Conservation (phyloP, 2,797 vertebrate species). For the Sandelia bainsii region DNA sequence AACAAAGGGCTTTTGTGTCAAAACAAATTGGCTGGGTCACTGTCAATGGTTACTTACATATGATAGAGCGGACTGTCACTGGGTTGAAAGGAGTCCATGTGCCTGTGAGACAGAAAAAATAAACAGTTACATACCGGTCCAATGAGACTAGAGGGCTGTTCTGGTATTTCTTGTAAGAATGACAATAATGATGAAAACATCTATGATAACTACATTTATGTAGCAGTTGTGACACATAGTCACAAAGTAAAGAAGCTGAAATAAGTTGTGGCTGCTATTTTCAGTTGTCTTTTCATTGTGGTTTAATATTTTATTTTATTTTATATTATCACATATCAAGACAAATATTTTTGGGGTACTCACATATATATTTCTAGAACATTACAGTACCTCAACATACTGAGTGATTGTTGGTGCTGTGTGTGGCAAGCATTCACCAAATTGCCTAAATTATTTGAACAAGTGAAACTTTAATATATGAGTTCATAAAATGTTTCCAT, state of each 20-base stretch:
- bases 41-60: conserved; percentile 87
- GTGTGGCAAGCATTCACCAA: too few species aligned
- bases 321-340: too few species aligned
- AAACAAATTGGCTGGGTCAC: background rate
- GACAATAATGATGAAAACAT: background rate
- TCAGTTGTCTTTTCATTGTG: background rate
- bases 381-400: too few species aligned
- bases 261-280: too few species aligned
- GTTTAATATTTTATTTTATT: too few species aligned
- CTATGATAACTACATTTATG: background rate
- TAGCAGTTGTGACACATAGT: background rate
- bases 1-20: conserved; percentile 30
- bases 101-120: conserved; percentile 81
- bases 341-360: background rate
- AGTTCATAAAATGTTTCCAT: too few species aligned
- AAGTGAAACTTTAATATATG: too few species aligned
- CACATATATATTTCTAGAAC: background rate
- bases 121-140: conserved; percentile 5
- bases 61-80: conserved; percentile 94
- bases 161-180: background rate
- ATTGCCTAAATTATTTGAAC: too few species aligned
- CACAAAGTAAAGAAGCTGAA: too few species aligned
- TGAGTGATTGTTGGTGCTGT: too few species aligned
- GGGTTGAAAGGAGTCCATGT: conserved; percentile 99
- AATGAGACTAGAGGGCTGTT: background rate